phyloP scores from a whole-genome alignment of 2,888 invertebrate genomes.

The Mamestra brassicae region DNA sequence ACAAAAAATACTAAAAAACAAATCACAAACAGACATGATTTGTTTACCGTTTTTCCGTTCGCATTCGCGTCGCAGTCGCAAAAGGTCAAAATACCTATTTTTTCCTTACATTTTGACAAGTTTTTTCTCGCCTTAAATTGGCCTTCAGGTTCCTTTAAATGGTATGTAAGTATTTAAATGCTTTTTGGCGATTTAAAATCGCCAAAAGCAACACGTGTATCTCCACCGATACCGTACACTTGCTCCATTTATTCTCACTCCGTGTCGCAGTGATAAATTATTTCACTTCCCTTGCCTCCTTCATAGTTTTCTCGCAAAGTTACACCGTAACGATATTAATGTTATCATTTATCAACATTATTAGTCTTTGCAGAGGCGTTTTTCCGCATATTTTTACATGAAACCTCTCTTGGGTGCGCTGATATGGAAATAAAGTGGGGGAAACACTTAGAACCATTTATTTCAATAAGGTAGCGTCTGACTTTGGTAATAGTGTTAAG shows the following conservation, averaged over 20 bases:
- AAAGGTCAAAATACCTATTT: no score
- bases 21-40: no score
- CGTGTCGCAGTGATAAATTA: slow-evolving; percentile 4
- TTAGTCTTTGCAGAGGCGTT: slow-evolving; percentile 21
- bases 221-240: neutral
- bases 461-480: slow-evolving; percentile 42
- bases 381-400: slow-evolving; percentile 42
- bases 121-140: no score
- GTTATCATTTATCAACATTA: slow-evolving; percentile 51
- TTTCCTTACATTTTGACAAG: no score
- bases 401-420: slow-evolving; percentile 13
- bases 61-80: no score
- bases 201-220: neutral
- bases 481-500: slow-evolving; percentile 15
- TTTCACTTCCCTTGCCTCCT: slow-evolving; percentile 10
- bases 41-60: no score
- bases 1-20: no score
- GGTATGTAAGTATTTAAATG: no score
- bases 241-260: neutral
- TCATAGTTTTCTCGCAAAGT: slow-evolving; percentile 31
- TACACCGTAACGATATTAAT: slow-evolving; percentile 41
- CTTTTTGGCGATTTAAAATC: no score
- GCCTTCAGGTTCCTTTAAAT: no score
- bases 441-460: slow-evolving; percentile 46
- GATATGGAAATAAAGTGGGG: slow-evolving; percentile 42